phyloP scores from a whole-genome alignment of 2,113 vertebrate genomes.

The Brachypteracias leptosomus region DNA sequence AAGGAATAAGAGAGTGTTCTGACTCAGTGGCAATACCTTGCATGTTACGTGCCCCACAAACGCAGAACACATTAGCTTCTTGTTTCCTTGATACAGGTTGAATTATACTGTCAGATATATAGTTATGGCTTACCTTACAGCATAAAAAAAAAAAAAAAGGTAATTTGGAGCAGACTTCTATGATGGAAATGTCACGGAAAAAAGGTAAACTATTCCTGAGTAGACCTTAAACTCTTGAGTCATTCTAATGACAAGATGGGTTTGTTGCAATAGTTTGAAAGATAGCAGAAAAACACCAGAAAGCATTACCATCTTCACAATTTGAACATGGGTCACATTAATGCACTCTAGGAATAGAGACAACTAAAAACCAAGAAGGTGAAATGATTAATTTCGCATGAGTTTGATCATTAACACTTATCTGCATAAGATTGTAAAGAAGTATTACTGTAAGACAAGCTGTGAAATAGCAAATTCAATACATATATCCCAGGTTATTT shows the following conservation, averaged over 20 bases:
- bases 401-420: background rate
- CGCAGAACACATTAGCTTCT: background rate
- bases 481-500: background rate
- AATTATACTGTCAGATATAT: background rate
- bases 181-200: background rate
- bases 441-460: background rate
- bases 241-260: background rate
- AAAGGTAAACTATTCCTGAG: background rate
- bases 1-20: background rate
- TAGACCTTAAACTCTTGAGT: background rate
- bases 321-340: background rate
- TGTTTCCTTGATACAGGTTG: background rate
- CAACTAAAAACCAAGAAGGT: background rate
- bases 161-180: background rate
- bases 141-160: background rate
- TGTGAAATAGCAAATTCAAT: background rate
- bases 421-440: background rate
- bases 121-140: background rate
- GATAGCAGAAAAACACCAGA: background rate
- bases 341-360: background rate
- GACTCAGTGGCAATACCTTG: background rate
- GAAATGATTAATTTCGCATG: background rate
- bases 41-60: accelerated
- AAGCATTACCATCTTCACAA: background rate
- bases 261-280: background rate